Conservation (phyloP, 2,888 invertebrate genomes). For the Scaptomyza cyrtandrae region DNA sequence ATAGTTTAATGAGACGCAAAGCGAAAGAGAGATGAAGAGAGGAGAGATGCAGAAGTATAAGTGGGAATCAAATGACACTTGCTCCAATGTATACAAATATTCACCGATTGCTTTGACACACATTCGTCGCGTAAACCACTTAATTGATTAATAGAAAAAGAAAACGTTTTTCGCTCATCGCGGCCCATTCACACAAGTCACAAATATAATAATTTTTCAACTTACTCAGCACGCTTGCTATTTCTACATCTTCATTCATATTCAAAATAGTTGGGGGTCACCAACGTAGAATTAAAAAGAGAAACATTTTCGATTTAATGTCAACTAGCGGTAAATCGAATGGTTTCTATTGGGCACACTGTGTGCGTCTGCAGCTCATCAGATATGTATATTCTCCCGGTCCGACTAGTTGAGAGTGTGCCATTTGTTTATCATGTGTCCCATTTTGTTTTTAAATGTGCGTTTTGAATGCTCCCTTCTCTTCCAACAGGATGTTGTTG, state of each 20-base stretch:
- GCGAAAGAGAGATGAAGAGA: constrained; percentile 3
- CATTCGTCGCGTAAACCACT: constrained; percentile 58
- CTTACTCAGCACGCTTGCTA: neutral
- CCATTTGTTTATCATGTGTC: constrained; percentile 33
- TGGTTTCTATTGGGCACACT: constrained; percentile 63
- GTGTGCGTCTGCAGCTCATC: constrained; percentile 2
- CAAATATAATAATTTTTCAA: neutral
- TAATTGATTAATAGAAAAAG: constrained; percentile 72
- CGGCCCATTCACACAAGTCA: constrained; percentile 1
- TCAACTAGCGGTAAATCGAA: constrained; percentile 79
- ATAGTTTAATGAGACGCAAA: constrained; percentile 2
- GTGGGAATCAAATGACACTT: constrained; percentile 53
- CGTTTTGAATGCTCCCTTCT: constrained; percentile 6
- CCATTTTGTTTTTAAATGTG: neutral
- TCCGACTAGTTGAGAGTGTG: constrained; percentile 24
- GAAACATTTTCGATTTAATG: constrained; percentile 72
- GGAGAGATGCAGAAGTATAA: neutral
- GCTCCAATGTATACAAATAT: constrained; percentile 67
- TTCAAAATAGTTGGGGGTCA: constrained; percentile 56
- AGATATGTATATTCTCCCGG: constrained; percentile 17
- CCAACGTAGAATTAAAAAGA: constrained; percentile 38
- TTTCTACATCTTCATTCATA: constrained; percentile 56
- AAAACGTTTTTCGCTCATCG: constrained; percentile 36
- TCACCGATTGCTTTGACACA: constrained; percentile 67
- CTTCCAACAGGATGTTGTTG: constrained; percentile 59